These are phyloP conservation scores for Caenorhabditis virilis DNA, from an alignment of 2,888 invertebrate genomes.

Conservation along the genomic window DNA sequence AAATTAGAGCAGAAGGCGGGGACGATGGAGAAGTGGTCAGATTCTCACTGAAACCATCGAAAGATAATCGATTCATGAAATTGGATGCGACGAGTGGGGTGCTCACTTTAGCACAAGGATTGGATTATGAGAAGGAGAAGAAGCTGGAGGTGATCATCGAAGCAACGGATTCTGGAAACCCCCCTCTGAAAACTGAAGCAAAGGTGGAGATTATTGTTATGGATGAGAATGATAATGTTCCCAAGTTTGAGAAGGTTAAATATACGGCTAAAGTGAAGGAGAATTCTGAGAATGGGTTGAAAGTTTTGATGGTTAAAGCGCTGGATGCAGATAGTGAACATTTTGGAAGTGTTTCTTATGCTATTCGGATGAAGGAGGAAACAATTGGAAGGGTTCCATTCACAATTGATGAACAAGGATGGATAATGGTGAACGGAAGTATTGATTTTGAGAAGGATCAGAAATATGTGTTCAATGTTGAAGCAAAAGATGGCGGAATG, in stretches of 20 bases:
- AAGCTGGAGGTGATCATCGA: slow-evolving; percentile 81
- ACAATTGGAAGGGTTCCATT: slow-evolving; percentile 33
- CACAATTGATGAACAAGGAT: slow-evolving; percentile 50
- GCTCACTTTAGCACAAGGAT: slow-evolving; percentile 26
- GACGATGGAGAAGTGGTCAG: slow-evolving; percentile 70
- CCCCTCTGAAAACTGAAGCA: slow-evolving; percentile 50
- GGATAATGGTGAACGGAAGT: slow-evolving; percentile 33
- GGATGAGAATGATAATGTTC: slow-evolving; percentile 65
- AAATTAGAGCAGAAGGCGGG: slow-evolving; percentile 72
- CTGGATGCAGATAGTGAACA: slow-evolving; percentile 84
- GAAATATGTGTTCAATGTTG: slow-evolving; percentile 13
- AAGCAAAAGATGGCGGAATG: slow-evolving; percentile 80
- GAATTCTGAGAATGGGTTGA: slow-evolving; percentile 51
- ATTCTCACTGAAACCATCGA: slow-evolving; percentile 35
- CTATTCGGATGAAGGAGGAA: slow-evolving; percentile 16
- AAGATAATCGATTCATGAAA: slow-evolving; percentile 29
- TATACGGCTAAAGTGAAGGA: slow-evolving; percentile 56
- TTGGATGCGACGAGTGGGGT: slow-evolving; percentile 33
- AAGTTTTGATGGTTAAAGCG: slow-evolving; percentile 75
- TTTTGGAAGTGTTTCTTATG: slow-evolving; percentile 82
- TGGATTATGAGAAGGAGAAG: slow-evolving; percentile 78
- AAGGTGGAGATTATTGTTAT: slow-evolving; percentile 53
- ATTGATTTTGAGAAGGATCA: slow-evolving; percentile 53
- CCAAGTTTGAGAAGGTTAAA: slow-evolving; percentile 48
- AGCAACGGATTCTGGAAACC: slow-evolving; percentile 80